Conservation (phyloP, 2,113 vertebrate species). For the Brienomyrus longianalis region DNA sequence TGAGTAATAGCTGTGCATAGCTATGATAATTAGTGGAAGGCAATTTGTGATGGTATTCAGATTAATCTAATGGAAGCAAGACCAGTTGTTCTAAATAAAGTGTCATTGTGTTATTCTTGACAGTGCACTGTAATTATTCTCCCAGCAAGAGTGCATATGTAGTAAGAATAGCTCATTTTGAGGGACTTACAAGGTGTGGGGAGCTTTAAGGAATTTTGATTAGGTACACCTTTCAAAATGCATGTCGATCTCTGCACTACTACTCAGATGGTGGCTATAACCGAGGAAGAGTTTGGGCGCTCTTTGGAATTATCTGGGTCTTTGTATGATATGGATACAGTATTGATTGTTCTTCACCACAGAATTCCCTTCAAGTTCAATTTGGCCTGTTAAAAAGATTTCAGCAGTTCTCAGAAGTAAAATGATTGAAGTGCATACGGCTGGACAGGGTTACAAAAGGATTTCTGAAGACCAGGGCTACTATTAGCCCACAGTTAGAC, state of each 20-base stretch:
- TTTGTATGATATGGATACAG: not conserved
- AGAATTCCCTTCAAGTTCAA: not conserved
- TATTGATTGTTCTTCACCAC: not conserved
- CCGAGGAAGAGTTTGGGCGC: not conserved
- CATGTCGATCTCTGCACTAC: not conserved
- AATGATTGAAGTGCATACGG: not conserved
- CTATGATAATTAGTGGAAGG: not conserved
- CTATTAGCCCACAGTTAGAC: not conserved
- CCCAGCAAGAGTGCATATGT: not conserved
- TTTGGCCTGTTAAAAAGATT: not conserved
- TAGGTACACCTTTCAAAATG: not conserved
- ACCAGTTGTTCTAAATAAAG: not conserved
- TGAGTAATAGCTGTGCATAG: not conserved
- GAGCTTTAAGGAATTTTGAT: not conserved
- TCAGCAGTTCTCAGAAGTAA: not conserved
- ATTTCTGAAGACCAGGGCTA: not conserved
- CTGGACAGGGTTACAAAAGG: not conserved
- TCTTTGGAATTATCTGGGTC: not conserved
- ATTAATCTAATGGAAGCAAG: not conserved
- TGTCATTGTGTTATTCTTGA: not conserved
- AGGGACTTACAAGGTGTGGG: not conserved
- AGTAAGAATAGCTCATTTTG: not conserved
- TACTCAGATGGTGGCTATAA: not conserved
- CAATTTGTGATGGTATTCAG: not conserved
- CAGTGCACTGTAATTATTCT: not conserved